phyloP scores from a whole-genome alignment of 2,113 vertebrate species.

The Prolemur simus region DNA sequence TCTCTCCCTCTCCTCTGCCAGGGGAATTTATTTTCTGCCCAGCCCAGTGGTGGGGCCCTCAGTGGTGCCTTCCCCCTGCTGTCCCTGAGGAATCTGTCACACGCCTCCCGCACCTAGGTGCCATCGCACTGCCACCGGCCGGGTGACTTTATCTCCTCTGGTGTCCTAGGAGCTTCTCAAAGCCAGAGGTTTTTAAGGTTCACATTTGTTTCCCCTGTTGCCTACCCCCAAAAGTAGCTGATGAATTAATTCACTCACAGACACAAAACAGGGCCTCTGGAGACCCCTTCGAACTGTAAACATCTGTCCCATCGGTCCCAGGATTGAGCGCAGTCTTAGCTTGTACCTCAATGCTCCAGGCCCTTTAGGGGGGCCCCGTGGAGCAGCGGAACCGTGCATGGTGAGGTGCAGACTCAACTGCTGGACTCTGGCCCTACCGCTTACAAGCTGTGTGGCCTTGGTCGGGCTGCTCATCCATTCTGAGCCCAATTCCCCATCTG shows the following conservation, averaged over 20 bases:
- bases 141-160: background rate
- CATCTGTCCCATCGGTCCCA: background rate
- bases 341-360: background rate
- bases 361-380: background rate
- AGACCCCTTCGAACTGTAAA: background rate
- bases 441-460: background rate
- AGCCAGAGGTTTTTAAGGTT: background rate
- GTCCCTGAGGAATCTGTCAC: background rate
- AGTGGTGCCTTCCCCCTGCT: background rate
- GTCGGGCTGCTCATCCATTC: background rate
- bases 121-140: too few relatives aligned
- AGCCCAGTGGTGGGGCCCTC: background rate
- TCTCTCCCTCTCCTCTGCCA: background rate
- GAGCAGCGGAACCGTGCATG: rapidly evolving
- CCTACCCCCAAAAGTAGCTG: background rate
- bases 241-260: background rate
- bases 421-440: rapidly evolving
- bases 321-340: background rate
- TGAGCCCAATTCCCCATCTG: background rate
- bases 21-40: background rate
- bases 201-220: background rate
- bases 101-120: rapidly evolving
- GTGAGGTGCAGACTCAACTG: background rate
- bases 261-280: too few relatives aligned
- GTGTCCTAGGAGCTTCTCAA: background rate